Evolutionary conservation across 2,797 vertebrate species (phyloP).

Genomic region (Enteromius trimaculatus): DNA sequence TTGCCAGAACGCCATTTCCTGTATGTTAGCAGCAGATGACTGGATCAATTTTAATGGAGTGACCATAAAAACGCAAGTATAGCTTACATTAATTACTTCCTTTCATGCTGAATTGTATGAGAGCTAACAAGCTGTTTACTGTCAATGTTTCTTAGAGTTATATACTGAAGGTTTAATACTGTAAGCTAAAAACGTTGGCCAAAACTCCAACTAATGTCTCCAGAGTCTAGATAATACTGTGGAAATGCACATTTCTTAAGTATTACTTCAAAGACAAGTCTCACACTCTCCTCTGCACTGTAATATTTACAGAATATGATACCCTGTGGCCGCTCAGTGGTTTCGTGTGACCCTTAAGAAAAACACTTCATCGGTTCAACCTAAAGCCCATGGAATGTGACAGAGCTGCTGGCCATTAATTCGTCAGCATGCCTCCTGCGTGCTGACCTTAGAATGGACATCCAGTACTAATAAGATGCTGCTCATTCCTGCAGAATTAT

Average conservation of each 20-base stretch:
- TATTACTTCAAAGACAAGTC: not conserved
- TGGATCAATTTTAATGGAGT: not conserved
- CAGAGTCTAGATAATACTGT: not conserved
- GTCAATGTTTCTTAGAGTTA: not conserved
- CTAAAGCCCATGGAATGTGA: constrained; percentile 47
- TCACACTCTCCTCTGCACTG: not conserved
- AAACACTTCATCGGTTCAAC: not conserved
- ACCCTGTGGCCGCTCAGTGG: not conserved
- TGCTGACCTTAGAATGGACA: constrained; percentile 19
- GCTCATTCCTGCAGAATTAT: constrained; percentile 23
- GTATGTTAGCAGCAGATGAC: constrained; percentile 22
- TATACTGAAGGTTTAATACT: not conserved
- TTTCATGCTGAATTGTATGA: not conserved
- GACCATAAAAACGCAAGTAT: constrained; percentile 5
- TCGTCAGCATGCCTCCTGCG: not conserved
- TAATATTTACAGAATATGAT: not conserved
- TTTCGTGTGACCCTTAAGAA: constrained; percentile 10
- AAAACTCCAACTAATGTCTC: not conserved
- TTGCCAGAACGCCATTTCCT: constrained; percentile 4
- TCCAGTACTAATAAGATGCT: constrained; percentile 33
- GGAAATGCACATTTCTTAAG: not conserved
- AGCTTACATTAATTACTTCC: constrained; percentile 1
- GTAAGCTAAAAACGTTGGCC: not conserved
- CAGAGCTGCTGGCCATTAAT: constrained; percentile 8
- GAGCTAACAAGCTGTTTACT: not conserved